A percentile compares a stretch with the other conserved stretches of the same genome.
Evolutionary conservation across 30 jellyfish, hydroid and myxozoan genomes (phyloP).

Genomic region (Hydractinia echinata): DNA sequence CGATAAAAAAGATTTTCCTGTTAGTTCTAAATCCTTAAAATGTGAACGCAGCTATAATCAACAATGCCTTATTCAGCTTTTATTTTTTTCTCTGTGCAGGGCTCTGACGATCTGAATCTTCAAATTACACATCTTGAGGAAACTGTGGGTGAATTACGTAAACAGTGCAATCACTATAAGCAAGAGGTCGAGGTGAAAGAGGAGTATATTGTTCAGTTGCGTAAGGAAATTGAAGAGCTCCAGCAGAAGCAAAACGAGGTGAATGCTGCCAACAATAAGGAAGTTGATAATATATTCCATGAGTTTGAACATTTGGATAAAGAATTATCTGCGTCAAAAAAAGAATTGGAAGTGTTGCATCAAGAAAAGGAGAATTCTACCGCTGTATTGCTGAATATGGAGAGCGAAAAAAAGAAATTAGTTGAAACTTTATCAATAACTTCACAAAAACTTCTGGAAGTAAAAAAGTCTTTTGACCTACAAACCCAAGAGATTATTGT

Average conservation of each 20-base stretch:
- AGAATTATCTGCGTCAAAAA: slow-evolving; percentile 24
- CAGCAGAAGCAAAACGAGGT: slow-evolving; percentile 22
- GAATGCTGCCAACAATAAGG: slow-evolving; percentile 20
- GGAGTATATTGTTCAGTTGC: background rate
- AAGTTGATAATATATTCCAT: slow-evolving; percentile 8
- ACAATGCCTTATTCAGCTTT: too few relatives aligned
- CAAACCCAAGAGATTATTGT: too few relatives aligned
- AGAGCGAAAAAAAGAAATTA: background rate
- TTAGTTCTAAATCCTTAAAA: too few relatives aligned
- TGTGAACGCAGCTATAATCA: too few relatives aligned
- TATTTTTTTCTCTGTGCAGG: background rate
- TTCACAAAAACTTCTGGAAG: background rate
- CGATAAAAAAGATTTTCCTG: too few relatives aligned
- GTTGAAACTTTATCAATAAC: background rate
- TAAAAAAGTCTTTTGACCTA: too few relatives aligned
- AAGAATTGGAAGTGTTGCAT: slow-evolving; percentile 28
- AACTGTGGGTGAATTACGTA: background rate
- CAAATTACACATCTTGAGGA: slow-evolving; percentile 19
- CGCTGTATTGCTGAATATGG: background rate
- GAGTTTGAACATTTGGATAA: slow-evolving; percentile 15
- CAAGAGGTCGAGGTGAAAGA: slow-evolving; percentile 41
- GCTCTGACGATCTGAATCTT: background rate
- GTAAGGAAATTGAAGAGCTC: slow-evolving; percentile 14
- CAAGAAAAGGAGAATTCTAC: slow-evolving; percentile 17
- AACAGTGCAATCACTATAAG: slow-evolving; percentile 11